These are phyloP conservation scores for Apolygus lucorum DNA, from an alignment of 1,140 invertebrate species.

Conservation along the genomic window DNA sequence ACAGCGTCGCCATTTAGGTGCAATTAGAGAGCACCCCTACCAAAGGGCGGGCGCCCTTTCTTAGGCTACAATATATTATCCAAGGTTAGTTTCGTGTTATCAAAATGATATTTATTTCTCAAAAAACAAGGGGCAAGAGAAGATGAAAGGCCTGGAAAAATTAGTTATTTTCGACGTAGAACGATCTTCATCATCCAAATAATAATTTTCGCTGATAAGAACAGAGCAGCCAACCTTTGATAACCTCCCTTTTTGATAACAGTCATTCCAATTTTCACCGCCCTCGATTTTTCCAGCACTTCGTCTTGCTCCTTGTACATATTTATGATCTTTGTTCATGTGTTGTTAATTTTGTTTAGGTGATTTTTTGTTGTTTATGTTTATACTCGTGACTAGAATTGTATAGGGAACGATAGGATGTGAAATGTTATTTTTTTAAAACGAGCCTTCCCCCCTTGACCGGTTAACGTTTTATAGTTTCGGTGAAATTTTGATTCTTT, in stretches of 20 bases:
- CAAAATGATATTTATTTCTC: not conserved
- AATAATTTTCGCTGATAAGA: not conserved
- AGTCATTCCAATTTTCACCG: not conserved
- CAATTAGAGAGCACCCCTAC: conserved; percentile 84
- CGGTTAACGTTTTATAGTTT: conserved; percentile 14
- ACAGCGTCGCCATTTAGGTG: conserved; percentile 67
- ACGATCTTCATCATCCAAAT: not conserved
- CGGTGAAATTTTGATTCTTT: too few species aligned
- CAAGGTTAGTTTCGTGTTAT: conserved; percentile 32
- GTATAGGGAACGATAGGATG: not conserved
- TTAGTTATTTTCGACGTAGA: not conserved
- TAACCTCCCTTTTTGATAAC: too few species aligned
- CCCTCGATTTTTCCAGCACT: conserved; percentile 5
- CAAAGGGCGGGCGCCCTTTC: conserved; percentile 69
- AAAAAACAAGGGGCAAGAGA: too few species aligned
- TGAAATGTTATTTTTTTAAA: not conserved
- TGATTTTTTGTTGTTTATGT: not conserved
- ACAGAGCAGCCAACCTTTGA: too few species aligned
- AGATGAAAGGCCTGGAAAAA: not conserved
- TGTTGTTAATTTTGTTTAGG: not conserved
- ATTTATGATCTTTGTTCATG: not conserved
- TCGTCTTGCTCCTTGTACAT: not conserved
- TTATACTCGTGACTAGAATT: not conserved
- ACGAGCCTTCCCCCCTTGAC: too few species aligned
- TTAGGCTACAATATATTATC: conserved; percentile 26